Conservation (phyloP, 1,140 invertebrate species). For the Heliothis subflexa region DNA sequence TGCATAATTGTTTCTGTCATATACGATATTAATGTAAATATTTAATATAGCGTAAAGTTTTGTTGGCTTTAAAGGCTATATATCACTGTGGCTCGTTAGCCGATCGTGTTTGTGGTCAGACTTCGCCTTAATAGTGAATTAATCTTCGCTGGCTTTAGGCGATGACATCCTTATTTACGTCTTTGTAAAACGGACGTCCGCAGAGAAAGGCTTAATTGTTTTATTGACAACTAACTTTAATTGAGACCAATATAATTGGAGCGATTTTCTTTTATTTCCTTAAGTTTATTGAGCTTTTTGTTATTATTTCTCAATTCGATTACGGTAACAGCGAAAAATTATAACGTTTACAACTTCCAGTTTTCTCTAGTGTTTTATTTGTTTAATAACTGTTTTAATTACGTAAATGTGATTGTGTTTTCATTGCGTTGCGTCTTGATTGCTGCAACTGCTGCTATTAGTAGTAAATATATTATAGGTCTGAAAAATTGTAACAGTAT, state of each 20-base stretch:
- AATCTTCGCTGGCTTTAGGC: constrained; percentile 55
- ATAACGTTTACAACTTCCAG: neutral
- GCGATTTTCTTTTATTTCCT: constrained; percentile 35
- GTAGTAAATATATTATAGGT: constrained; percentile 4
- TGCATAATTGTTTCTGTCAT: constrained; percentile 44
- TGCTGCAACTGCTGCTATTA: neutral
- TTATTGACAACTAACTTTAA: constrained; percentile 54
- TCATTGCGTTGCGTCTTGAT: neutral
- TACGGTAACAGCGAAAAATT: neutral
- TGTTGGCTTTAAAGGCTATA: constrained; percentile 27
- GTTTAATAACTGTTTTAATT: neutral
- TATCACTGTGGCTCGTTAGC: constrained; percentile 41
- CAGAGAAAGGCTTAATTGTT: constrained; percentile 63
- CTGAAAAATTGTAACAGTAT: constrained; percentile 35
- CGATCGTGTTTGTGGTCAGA: constrained; percentile 25
- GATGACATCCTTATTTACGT: constrained; percentile 55
- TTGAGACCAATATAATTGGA: constrained; percentile 24
- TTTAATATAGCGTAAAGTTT: constrained; percentile 39
- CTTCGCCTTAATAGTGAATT: constrained; percentile 51
- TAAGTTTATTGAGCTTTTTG: constrained; percentile 12
- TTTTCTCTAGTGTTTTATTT: constrained; percentile 2
- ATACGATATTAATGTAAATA: constrained; percentile 46
- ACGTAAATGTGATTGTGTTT: neutral
- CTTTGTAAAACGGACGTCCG: constrained; percentile 61
- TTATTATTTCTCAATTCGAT: neutral